Conservation (phyloP, 2,888 invertebrate genomes). For the Galerucella nymphaeae region DNA sequence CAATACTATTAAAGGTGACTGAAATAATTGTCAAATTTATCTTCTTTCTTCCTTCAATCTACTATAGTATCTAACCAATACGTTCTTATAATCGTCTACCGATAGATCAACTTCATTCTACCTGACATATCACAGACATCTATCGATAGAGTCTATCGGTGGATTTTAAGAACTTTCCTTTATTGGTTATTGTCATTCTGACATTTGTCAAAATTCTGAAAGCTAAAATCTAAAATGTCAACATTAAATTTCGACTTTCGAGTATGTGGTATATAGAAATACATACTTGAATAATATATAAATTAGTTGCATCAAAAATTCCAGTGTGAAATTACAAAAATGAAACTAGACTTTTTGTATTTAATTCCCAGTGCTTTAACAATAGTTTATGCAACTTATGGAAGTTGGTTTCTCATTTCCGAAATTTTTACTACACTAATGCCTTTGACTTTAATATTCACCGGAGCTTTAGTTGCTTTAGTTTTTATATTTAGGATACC, state of each 20-base stretch:
- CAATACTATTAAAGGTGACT: too few species aligned
- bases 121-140: too few species aligned
- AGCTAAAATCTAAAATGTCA: background rate
- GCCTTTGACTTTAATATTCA: conserved; percentile 57
- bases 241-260: background rate
- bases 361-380: conserved; percentile 51
- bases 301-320: background rate
- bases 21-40: too few species aligned
- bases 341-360: conserved; percentile 46
- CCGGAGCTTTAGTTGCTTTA: conserved; percentile 50
- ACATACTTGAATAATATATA: background rate
- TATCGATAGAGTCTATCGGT: too few species aligned
- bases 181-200: too few species aligned
- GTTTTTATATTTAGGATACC: conserved; percentile 69
- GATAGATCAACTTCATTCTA: too few species aligned
- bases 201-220: background rate
- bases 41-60: too few species aligned
- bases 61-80: too few species aligned
- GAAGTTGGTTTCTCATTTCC: conserved; percentile 54
- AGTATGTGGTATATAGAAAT: background rate
- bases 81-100: too few species aligned
- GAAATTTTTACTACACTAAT: conserved; percentile 56
- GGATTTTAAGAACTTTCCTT: too few species aligned
- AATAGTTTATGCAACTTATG: conserved; percentile 53
- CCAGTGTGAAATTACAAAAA: conserved; percentile 35